Evolutionary conservation across 2,113 vertebrate genomes (phyloP).

Genomic region (Pterophyllum scalare): DNA sequence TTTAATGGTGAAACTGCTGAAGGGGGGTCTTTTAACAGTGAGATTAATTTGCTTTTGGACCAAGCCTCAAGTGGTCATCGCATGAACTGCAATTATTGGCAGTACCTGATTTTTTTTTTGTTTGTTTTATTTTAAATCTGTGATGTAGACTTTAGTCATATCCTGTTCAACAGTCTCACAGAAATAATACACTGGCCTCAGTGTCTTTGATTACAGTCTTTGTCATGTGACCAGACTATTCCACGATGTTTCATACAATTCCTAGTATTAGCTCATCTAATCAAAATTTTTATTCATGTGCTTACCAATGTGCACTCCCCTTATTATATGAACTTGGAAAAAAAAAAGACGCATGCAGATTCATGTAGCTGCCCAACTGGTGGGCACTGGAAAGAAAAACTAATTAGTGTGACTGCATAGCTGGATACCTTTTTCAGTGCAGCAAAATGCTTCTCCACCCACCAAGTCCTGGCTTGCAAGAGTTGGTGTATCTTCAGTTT

Average conservation of each 20-base stretch:
- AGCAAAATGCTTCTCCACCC: background rate
- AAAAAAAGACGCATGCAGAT: background rate
- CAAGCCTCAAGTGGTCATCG: background rate
- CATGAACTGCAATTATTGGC: background rate
- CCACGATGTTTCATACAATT: no score
- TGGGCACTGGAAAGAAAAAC: background rate
- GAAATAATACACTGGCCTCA: no score
- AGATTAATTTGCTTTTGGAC: background rate
- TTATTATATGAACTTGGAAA: background rate
- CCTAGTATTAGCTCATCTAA: background rate
- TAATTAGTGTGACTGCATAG: background rate
- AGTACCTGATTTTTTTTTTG: background rate
- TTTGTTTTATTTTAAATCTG: background rate
- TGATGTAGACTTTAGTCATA: background rate
- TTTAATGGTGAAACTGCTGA: background rate
- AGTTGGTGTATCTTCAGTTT: conserved; percentile 5
- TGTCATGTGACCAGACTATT: background rate
- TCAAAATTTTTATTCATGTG: background rate
- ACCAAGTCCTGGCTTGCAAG: background rate
- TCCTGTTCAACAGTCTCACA: background rate
- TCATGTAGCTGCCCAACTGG: background rate
- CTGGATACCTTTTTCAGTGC: background rate
- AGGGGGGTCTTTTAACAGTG: background rate
- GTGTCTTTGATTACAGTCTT: background rate
- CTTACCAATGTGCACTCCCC: background rate